Percentiles rank a stretch among this genome's conserved stretches.
phyloP scores from a whole-genome alignment of 2,797 vertebrate genomes.

The Lutjanus argentimaculatus region DNA sequence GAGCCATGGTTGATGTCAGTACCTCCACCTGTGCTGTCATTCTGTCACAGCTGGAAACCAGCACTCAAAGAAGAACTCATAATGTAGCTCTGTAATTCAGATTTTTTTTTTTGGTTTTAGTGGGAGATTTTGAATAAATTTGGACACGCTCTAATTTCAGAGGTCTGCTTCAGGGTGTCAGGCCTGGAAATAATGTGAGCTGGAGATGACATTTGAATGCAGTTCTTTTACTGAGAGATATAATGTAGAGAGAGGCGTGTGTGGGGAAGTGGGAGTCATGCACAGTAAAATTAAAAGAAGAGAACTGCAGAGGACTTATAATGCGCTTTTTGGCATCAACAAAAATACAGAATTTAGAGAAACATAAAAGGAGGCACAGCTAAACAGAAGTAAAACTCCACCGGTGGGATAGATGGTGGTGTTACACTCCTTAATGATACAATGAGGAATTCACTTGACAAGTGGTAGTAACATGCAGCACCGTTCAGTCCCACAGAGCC shows the following conservation, averaged over 20 bases:
- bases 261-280: background rate
- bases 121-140: background rate
- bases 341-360: background rate
- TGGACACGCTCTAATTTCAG: background rate
- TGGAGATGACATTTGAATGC: no score
- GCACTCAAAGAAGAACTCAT: background rate
- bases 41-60: background rate
- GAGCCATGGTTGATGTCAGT: no score
- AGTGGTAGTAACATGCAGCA: background rate
- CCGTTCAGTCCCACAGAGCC: slow-evolving; percentile 33
- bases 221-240: background rate
- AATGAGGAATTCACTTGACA: slow-evolving; percentile 36
- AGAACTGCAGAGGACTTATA: background rate
- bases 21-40: no score
- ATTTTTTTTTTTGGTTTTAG: background rate
- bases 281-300: background rate
- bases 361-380: background rate
- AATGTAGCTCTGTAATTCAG: background rate
- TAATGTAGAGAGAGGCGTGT: background rate
- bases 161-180: background rate
- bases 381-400: slow-evolving; percentile 11
- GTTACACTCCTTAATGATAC: slow-evolving; percentile 29
- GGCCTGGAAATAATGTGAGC: background rate
- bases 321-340: background rate
- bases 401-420: slow-evolving; percentile 27